These are phyloP conservation scores for Drosophila kokeensis DNA, from an alignment of 2,888 invertebrate genomes.

Conservation along the genomic window DNA sequence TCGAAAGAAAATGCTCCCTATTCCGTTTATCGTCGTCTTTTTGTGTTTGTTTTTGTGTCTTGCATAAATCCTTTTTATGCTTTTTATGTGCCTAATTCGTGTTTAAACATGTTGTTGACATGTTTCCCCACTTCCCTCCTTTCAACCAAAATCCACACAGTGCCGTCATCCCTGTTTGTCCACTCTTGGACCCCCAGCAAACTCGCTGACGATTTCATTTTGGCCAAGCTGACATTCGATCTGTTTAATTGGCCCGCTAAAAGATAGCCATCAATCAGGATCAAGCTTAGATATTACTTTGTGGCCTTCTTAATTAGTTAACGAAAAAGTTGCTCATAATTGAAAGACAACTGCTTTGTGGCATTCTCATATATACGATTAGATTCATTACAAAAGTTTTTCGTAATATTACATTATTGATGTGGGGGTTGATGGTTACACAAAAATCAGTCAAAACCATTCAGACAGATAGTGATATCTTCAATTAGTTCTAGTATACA, in stretches of 20 bases:
- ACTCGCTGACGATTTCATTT: slow-evolving; percentile 33
- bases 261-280: slow-evolving; percentile 72
- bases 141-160: slow-evolving; percentile 14
- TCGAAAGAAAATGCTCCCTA: slow-evolving; percentile 10
- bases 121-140: slow-evolving; percentile 31
- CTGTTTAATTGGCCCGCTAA: slow-evolving; percentile 73
- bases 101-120: slow-evolving; percentile 80
- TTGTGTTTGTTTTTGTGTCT: slow-evolving; percentile 63
- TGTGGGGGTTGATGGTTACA: background rate
- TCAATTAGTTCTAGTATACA: background rate
- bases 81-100: slow-evolving; percentile 81
- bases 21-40: slow-evolving; percentile 42
- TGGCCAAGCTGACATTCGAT: slow-evolving; percentile 64
- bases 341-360: slow-evolving; percentile 24
- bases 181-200: background rate
- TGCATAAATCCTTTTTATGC: slow-evolving; percentile 76
- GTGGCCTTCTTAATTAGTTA: slow-evolving; percentile 56
- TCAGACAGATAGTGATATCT: background rate
- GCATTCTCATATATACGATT: background rate
- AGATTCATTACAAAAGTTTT: slow-evolving; percentile 6
- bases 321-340: slow-evolving; percentile 33
- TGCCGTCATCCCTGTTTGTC: slow-evolving; percentile 19
- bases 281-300: slow-evolving; percentile 15
- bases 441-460: background rate
- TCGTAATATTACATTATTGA: background rate